phyloP scores from a whole-genome alignment of 2,113 vertebrate genomes.

The Daboia siamensis region DNA sequence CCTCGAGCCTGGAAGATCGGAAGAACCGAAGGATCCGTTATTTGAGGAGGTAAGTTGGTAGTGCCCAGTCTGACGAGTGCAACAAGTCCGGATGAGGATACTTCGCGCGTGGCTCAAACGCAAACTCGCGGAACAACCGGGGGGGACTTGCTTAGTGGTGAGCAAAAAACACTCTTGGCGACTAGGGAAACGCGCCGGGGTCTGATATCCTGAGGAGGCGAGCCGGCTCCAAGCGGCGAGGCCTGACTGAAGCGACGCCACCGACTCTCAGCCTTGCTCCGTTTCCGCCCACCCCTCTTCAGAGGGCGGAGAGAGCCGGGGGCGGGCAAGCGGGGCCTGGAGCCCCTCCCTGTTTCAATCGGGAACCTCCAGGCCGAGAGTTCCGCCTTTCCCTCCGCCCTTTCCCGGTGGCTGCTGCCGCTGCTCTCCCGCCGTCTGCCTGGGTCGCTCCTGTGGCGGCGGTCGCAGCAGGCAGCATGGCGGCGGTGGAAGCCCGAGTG shows the following conservation, averaged over 20 bases:
- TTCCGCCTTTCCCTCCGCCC: conserved; percentile 48
- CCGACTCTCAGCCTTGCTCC: not conserved
- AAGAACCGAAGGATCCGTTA: not conserved
- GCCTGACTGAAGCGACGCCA: not conserved
- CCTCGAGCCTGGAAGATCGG: not conserved
- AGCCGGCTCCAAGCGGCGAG: no score
- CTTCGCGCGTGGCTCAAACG: not conserved
- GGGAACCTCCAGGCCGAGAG: conserved; percentile 35
- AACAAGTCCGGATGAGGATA: not conserved
- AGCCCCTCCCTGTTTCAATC: conserved; percentile 27
- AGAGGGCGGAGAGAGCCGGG: not conserved
- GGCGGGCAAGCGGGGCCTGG: not conserved
- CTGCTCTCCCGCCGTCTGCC: conserved; percentile 15
- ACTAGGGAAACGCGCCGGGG: not conserved
- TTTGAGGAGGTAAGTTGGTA: not conserved
- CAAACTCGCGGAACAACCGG: not conserved
- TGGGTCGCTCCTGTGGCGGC: conserved; percentile 43
- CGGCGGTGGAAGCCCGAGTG: conserved; percentile 85
- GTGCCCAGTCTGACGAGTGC: not conserved
- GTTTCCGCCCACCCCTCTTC: no score
- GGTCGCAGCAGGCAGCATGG: conserved; percentile 83
- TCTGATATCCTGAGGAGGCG: not conserved
- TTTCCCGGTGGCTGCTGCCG: not conserved
- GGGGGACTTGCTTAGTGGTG: not conserved
- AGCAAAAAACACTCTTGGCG: not conserved